phyloP scores from a whole-genome alignment of 2,797 vertebrate genomes.

The Bovichtus variegatus region DNA sequence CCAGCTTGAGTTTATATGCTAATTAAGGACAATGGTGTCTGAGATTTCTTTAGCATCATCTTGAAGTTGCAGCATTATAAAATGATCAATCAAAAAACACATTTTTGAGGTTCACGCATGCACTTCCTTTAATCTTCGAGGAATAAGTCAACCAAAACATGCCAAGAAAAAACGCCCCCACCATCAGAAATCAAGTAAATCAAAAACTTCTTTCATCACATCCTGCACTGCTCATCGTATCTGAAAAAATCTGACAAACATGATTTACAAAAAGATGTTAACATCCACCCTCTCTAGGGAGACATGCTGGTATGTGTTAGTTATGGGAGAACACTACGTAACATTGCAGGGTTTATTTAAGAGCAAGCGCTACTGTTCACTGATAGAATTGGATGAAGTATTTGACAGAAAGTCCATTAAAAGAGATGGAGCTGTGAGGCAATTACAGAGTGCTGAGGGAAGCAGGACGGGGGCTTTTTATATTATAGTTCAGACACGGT shows the following conservation, averaged over 20 bases:
- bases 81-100: constrained; percentile 34
- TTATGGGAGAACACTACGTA: constrained; percentile 64
- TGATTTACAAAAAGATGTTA: constrained; percentile 65
- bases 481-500: constrained; percentile 76
- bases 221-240: constrained; percentile 20
- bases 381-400: constrained; percentile 84
- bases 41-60: constrained; percentile 2
- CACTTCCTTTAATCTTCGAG: constrained; percentile 18
- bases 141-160: constrained; percentile 33
- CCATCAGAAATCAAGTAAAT: constrained; percentile 1
- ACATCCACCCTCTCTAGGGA: constrained; percentile 19
- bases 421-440: constrained; percentile 82
- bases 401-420: constrained; percentile 86
- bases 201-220: constrained; percentile 27
- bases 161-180: neutral
- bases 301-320: constrained; percentile 41
- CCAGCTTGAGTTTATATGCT: neutral
- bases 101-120: constrained; percentile 27
- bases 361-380: constrained; percentile 76
- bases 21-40: neutral
- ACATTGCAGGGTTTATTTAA: constrained; percentile 79
- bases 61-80: neutral
- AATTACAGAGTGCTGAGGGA: constrained; percentile 86
- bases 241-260: constrained; percentile 35
- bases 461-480: constrained; percentile 76